These are phyloP conservation scores for Hyles euphorbiae DNA, from an alignment of 1,140 invertebrate species.

Conservation along the genomic window DNA sequence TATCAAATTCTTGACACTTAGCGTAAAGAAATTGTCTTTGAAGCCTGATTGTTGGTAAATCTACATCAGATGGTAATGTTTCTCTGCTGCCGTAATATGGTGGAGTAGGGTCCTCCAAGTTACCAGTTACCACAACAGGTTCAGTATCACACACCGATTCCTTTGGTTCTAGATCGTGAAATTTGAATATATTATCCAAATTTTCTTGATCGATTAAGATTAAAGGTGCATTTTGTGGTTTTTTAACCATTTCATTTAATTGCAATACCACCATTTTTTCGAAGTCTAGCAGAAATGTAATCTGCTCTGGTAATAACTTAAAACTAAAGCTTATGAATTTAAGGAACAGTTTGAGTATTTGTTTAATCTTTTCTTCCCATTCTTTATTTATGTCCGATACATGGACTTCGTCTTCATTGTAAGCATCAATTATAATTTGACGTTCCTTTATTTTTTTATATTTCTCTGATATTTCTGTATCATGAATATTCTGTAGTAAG, in stretches of 20 bases:
- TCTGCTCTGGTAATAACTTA: conserved; percentile 61
- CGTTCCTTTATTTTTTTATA: conserved; percentile 45
- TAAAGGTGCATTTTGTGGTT: conserved; percentile 21
- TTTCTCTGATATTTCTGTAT: conserved; percentile 40
- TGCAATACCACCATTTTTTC: conserved; percentile 61
- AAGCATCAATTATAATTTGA: conserved; percentile 32
- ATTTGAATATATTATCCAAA: conserved; percentile 41
- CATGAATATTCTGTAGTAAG: conserved; percentile 44
- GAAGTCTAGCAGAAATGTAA: conserved; percentile 58
- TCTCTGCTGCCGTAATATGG: conserved; percentile 52
- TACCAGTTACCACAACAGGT: conserved; percentile 49
- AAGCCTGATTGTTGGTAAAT: conserved; percentile 47
- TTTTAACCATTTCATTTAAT: conserved; percentile 55
- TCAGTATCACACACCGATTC: conserved; percentile 31
- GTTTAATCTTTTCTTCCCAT: conserved; percentile 60
- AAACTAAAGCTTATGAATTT: conserved; percentile 64
- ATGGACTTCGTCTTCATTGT: conserved; percentile 35
- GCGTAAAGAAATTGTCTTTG: conserved; percentile 58
- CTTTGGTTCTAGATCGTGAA: conserved; percentile 25
- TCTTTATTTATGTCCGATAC: conserved; percentile 47
- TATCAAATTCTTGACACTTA: conserved; percentile 58
- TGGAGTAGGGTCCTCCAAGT: conserved; percentile 38
- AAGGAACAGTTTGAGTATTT: conserved; percentile 52
- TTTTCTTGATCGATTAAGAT: conserved; percentile 44
- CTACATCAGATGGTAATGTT: conserved; percentile 48